Evolutionary conservation across 2,113 vertebrate genomes (phyloP), one percentile per base, ranked within the genome.

Genomic region (Silurus asotus): DNA sequence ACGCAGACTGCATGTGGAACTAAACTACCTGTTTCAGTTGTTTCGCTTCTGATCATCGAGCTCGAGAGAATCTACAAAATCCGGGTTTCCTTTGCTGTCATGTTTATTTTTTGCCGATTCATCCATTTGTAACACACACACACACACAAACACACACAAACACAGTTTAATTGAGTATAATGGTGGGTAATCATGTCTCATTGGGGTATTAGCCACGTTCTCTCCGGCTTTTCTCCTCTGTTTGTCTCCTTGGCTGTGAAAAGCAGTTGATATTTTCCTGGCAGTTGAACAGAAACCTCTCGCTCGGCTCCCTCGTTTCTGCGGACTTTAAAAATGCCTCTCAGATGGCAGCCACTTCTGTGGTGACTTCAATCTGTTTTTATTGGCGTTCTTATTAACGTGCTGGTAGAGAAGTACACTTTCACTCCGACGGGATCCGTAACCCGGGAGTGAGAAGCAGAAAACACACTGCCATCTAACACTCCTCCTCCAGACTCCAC

Each of bases 301-400:
- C 55, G 3, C 45, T 81, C 64, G 45, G 13, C 37, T n/a, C 64
- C 64, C 20, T 81, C 53, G 86, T 79, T 61, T 79, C 74, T 79
- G 76, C 53, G 74, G 56, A 84, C 56, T 19, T 70, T 81, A 64
- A 59, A 56, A 87, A 87, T 59, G 9, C 28, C 58, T 84, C 20
- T 81, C 83, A 53, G 58, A 77, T 61, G 72, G 58, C 72, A 59
- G 76, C 25, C 81, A 76, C 70, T 82, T 62, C 75, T 53, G 74
- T 77, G 65, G 76, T 78, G 87, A 81, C 69, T 81, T 81, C 19
- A 81, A 51, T 62, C 55, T 84, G 74, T 72, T 83, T 87, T 70
- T 79, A 81, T 53, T 81, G 58, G 58, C 15, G 0, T 28, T n/a
- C 74, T 87, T 74, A 59, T 83, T 83, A 87, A 51, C 28, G 67